Conservation (phyloP, 2,113 vertebrate species). For the Motacilla alba region DNA sequence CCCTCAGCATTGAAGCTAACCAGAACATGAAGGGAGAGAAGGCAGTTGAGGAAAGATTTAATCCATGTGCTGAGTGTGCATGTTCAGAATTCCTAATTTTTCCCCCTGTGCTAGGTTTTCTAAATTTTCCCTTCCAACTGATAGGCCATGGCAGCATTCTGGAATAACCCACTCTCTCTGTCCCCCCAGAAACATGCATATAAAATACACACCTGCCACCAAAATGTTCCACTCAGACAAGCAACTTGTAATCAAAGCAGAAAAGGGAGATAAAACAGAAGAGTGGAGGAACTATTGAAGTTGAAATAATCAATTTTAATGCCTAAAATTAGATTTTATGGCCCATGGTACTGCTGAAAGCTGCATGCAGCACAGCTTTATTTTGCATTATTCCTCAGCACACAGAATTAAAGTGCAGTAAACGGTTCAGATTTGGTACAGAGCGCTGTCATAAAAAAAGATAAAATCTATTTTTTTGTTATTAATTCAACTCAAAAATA, state of each 20-base stretch:
- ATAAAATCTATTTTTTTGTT: neutral
- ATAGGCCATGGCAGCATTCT: neutral
- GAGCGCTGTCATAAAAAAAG: neutral
- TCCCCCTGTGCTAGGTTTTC: neutral
- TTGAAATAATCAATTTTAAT: slow-evolving; percentile 44
- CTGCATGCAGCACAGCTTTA: neutral
- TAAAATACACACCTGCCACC: neutral
- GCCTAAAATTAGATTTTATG: slow-evolving; percentile 18
- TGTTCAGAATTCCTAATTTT: neutral
- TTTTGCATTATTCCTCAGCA: neutral
- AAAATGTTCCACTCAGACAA: neutral
- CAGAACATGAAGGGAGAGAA: neutral
- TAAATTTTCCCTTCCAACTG: neutral
- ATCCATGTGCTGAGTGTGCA: neutral
- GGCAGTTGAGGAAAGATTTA: neutral
- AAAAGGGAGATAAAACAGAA: neutral
- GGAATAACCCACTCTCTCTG: neutral
- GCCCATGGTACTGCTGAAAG: neutral
- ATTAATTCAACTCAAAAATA: neutral
- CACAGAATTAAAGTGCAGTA: neutral
- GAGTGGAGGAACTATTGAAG: neutral
- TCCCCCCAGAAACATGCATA: neutral
- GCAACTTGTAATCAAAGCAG: neutral
- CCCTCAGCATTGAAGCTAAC: neutral
- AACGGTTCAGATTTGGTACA: neutral